Evolutionary conservation across 1,140 invertebrate genomes (phyloP).

Genomic region (Eurosta solidaginis): DNA sequence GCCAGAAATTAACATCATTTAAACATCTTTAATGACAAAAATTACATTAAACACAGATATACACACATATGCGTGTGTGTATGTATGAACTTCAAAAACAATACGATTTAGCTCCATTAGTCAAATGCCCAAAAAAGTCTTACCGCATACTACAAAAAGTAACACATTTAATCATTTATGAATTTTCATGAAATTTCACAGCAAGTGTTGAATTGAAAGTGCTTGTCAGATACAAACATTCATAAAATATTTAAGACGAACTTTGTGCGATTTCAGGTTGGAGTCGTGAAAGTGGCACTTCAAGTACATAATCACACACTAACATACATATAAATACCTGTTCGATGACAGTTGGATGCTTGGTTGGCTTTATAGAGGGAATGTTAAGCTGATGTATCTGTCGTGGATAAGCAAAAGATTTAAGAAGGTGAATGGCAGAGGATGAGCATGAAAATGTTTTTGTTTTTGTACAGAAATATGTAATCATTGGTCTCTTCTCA

Average conservation of each 20-base stretch:
- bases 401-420: neutral
- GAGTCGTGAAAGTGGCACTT: constrained; percentile 17
- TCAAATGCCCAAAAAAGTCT: neutral
- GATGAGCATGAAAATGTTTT: neutral
- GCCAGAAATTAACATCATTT: no score
- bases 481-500: neutral
- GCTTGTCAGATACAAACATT: neutral
- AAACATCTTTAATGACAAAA: no score
- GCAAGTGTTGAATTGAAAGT: constrained; percentile 19
- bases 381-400: neutral
- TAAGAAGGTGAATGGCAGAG: neutral
- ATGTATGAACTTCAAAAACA: no score
- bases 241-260: no score
- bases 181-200: neutral
- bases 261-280: neutral
- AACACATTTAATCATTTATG: neutral
- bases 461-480: neutral
- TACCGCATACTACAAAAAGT: neutral
- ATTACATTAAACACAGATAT: no score
- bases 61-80: no score
- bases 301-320: neutral
- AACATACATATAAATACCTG: neutral
- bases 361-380: neutral
- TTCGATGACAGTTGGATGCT: neutral
- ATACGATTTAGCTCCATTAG: neutral